phyloP scores from a whole-genome alignment of 2,797 vertebrate genomes.

The Syngnathus rostellatus region DNA sequence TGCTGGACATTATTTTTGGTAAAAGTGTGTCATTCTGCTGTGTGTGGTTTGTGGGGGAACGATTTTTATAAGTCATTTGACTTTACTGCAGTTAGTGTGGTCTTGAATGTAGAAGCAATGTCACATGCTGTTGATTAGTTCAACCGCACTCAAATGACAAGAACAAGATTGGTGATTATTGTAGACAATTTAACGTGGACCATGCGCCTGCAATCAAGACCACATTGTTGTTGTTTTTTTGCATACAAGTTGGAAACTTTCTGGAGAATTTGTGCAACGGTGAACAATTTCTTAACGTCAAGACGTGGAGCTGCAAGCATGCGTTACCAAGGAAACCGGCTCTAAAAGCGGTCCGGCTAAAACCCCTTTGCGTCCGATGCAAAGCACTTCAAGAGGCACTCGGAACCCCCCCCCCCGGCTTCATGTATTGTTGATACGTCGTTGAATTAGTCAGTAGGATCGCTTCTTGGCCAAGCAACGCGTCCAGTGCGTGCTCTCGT shows the following conservation, averaged over 20 bases:
- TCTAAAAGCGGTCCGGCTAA: neutral
- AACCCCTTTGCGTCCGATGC: slow-evolving; percentile 18
- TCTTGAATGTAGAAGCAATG: slow-evolving; percentile 16
- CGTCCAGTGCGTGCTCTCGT: slow-evolving; percentile 14
- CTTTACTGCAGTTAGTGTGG: slow-evolving; percentile 1
- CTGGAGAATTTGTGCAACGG: too few species aligned
- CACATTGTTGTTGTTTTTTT: neutral
- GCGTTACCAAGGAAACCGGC: neutral
- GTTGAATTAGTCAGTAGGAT: slow-evolving; percentile 42
- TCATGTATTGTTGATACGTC: slow-evolving; percentile 42
- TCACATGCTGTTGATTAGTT: slow-evolving; percentile 35
- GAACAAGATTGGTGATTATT: slow-evolving; percentile 19
- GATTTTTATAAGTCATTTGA: neutral
- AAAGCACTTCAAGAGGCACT: slow-evolving; percentile 28
- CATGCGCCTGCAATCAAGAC: slow-evolving; percentile 29
- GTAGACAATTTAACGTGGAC: slow-evolving; percentile 22
- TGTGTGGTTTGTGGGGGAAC: neutral
- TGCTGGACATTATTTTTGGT: neutral
- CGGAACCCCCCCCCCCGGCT: slow-evolving; percentile 12
- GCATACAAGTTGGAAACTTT: neutral
- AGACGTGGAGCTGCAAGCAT: too few species aligned
- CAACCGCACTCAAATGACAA: slow-evolving; percentile 33
- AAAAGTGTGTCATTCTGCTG: neutral
- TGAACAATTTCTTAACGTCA: neutral
- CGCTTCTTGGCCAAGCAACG: slow-evolving; percentile 20